Evolutionary conservation across 2,888 invertebrate species (phyloP).

Genomic region (Odiellus spinosus): DNA sequence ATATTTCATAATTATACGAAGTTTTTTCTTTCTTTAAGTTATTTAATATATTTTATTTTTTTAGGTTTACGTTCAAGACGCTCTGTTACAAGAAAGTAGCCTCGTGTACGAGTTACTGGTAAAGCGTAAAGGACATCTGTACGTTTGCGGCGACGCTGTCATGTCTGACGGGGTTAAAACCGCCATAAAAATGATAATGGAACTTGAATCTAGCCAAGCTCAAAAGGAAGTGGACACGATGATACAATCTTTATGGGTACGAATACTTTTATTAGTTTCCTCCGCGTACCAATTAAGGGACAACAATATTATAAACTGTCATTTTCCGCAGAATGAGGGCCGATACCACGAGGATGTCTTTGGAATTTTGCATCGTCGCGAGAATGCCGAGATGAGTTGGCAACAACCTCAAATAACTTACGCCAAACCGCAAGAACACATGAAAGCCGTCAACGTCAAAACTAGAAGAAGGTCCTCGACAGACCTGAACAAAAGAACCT

Average conservation of each 20-base stretch:
- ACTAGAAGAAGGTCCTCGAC: no score
- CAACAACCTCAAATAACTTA: no score
- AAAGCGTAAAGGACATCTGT: conserved; percentile 28
- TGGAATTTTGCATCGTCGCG: conserved; percentile 13
- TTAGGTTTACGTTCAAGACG: conserved; percentile 30
- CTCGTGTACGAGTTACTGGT: conserved; percentile 23
- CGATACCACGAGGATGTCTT: conserved; percentile 23
- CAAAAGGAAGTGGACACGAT: neutral
- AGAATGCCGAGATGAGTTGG: no score
- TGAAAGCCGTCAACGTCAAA: no score
- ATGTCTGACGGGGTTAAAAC: conserved; percentile 31
- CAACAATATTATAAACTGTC: no score
- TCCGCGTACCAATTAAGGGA: no score
- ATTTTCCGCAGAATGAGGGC: conserved; percentile 19
- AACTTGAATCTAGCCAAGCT: conserved; percentile 6
- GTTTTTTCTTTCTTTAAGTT: no score
- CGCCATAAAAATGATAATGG: conserved; percentile 18
- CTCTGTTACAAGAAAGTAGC: conserved; percentile 23
- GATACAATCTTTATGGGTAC: neutral
- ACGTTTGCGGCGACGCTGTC: conserved; percentile 32
- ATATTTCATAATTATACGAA: no score
- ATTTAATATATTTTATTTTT: conserved; percentile 1
- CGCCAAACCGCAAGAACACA: no score
- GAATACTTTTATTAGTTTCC: no score
- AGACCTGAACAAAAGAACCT: no score